These are phyloP conservation scores for Agriopis aurantiaria DNA, from an alignment of 2,888 invertebrate genomes.

Conservation along the genomic window DNA sequence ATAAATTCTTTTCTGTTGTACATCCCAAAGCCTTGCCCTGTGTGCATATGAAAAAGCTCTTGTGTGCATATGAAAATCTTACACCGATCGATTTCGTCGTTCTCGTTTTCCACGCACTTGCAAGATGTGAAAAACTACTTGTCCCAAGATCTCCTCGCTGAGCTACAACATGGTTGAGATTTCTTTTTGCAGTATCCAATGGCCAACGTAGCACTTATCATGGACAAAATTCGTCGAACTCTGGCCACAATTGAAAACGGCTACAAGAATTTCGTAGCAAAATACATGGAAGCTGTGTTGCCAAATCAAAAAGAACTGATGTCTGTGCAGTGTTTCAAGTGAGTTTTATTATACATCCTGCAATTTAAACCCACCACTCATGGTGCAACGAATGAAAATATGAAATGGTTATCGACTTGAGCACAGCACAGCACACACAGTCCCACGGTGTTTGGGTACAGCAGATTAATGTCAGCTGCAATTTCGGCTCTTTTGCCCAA, in stretches of 20 bases:
- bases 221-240: constrained; percentile 91
- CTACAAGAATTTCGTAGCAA: constrained; percentile 92
- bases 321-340: constrained; percentile 80
- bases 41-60: too few relatives aligned
- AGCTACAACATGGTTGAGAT: neutral
- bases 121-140: too few relatives aligned
- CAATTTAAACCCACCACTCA: neutral
- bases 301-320: constrained; percentile 76
- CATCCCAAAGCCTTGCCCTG: too few relatives aligned
- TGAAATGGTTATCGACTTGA: neutral
- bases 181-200: constrained; percentile 88
- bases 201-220: constrained; percentile 90
- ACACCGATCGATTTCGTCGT: too few relatives aligned
- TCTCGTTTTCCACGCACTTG: too few relatives aligned
- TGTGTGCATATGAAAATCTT: too few relatives aligned
- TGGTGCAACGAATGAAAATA: neutral
- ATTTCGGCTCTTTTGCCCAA: too few relatives aligned
- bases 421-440: too few relatives aligned
- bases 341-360: constrained; percentile 44
- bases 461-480: neutral
- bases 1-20: too few relatives aligned
- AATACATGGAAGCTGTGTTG: constrained; percentile 85
- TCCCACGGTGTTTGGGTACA: too few relatives aligned
- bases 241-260: constrained; percentile 86
- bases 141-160: neutral